Evolutionary conservation across 2,113 vertebrate genomes (phyloP).

Genomic region (Protomyctophum bolini): DNA sequence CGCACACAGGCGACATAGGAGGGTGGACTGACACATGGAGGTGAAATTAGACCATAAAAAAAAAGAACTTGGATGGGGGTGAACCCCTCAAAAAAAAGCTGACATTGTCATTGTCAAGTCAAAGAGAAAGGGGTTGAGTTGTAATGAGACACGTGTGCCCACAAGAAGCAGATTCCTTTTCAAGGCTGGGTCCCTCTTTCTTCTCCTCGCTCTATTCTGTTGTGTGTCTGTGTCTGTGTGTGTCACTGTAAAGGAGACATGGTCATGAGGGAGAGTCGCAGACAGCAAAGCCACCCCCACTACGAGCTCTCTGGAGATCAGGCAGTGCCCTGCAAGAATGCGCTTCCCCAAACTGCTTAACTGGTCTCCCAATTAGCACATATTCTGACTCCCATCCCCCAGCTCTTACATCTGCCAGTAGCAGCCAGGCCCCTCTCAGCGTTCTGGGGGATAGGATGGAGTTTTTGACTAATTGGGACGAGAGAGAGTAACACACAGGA

Average conservation of each 20-base stretch:
- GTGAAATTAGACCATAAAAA: slow-evolving; percentile 76
- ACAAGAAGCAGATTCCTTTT: slow-evolving; percentile 71
- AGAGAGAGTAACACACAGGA: neutral
- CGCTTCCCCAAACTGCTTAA: slow-evolving; percentile 80
- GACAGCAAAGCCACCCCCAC: slow-evolving; percentile 24
- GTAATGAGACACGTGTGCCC: slow-evolving; percentile 78
- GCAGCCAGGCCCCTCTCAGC: slow-evolving; percentile 8
- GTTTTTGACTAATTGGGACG: slow-evolving; percentile 39
- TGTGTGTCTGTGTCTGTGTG: slow-evolving; percentile 8
- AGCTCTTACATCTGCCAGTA: slow-evolving; percentile 29
- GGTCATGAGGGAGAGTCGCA: slow-evolving; percentile 42
- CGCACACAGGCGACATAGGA: slow-evolving; percentile 58
- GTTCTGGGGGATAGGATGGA: slow-evolving; percentile 2
- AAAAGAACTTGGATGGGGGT: slow-evolving; percentile 66
- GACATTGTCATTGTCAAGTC: slow-evolving; percentile 63
- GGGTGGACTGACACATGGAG: slow-evolving; percentile 78
- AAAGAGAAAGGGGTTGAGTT: slow-evolving; percentile 50
- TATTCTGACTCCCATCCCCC: slow-evolving; percentile 52
- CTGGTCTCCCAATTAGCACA: slow-evolving; percentile 81
- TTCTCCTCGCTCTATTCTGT: slow-evolving; percentile 58
- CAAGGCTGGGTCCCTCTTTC: slow-evolving; percentile 48
- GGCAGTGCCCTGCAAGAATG: slow-evolving; percentile 82
- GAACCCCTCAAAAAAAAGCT: slow-evolving; percentile 66
- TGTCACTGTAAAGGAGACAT: slow-evolving; percentile 33
- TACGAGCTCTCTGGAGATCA: slow-evolving; percentile 85